phyloP scores from a whole-genome alignment of 2,888 invertebrate genomes.

The Unio pictorum region DNA sequence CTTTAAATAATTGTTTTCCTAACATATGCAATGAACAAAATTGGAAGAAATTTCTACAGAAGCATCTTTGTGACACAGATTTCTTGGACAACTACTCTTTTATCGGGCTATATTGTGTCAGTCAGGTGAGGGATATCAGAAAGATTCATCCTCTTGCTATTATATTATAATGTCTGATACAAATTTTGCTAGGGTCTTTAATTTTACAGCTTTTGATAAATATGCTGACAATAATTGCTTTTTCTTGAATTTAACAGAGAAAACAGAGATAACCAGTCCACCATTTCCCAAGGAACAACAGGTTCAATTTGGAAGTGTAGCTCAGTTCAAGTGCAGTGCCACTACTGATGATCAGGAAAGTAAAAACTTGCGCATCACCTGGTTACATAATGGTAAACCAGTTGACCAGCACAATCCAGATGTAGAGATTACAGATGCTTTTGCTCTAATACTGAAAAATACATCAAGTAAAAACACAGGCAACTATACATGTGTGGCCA shows the following conservation, averaged over 20 bases:
- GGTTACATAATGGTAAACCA: slow-evolving; percentile 50
- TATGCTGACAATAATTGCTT: background rate
- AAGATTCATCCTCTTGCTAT: too few relatives aligned
- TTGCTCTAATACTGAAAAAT: slow-evolving; percentile 44
- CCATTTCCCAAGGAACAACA: slow-evolving; percentile 35
- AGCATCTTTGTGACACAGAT: too few relatives aligned
- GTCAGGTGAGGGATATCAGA: too few relatives aligned
- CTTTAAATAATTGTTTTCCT: too few relatives aligned
- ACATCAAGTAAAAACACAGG: slow-evolving; percentile 82
- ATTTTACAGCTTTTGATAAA: background rate
- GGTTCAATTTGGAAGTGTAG: slow-evolving; percentile 27
- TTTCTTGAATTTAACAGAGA: slow-evolving; percentile 33
- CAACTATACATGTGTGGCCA: slow-evolving; percentile 93
- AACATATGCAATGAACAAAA: too few relatives aligned
- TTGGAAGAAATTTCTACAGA: too few relatives aligned
- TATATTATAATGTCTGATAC: too few relatives aligned
- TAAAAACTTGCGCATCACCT: slow-evolving; percentile 73
- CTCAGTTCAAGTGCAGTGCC: slow-evolving; percentile 56
- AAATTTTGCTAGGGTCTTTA: too few relatives aligned
- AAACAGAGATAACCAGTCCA: slow-evolving; percentile 44
- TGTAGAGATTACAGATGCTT: slow-evolving; percentile 24
- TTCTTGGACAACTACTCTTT: too few relatives aligned
- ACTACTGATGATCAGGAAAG: slow-evolving; percentile 54
- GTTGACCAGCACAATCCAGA: slow-evolving; percentile 32
- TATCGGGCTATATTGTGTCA: too few relatives aligned